Conservation (phyloP, 2,797 vertebrate species). For the Cyclura pinguis region DNA sequence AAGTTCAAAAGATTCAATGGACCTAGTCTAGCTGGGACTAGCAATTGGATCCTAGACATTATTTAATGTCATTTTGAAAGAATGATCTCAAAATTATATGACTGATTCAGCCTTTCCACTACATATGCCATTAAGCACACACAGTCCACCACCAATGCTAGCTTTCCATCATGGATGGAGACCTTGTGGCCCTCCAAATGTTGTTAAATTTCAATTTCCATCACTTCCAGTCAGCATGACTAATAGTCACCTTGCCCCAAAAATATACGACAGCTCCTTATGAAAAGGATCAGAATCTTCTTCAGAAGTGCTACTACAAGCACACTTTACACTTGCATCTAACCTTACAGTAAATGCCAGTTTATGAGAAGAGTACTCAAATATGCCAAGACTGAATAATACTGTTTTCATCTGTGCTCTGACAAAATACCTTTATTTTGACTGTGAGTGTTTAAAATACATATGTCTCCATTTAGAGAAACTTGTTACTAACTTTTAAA, state of each 20-base stretch:
- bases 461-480: constrained; percentile 42
- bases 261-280: not conserved
- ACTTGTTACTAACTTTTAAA: constrained; percentile 53
- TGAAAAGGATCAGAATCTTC: no score
- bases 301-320: no score
- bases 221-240: not conserved
- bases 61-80: not conserved
- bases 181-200: no score
- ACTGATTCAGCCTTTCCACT: no score
- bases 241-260: no score
- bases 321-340: no score
- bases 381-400: constrained; percentile 55
- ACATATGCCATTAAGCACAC: no score
- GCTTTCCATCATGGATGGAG: no score
- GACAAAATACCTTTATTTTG: constrained; percentile 37
- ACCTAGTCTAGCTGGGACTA: no score
- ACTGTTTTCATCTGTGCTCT: constrained; percentile 35
- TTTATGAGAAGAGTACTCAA: constrained; percentile 49
- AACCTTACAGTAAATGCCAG: constrained; percentile 42
- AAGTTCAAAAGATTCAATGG: no score
- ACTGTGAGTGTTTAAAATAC: constrained; percentile 46
- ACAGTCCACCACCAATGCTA: not conserved
- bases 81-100: not conserved
- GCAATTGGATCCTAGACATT: no score
- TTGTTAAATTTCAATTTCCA: not conserved